These are phyloP conservation scores for Cotesia vestalis DNA, from an alignment of 1,140 invertebrate genomes.

Conservation along the genomic window DNA sequence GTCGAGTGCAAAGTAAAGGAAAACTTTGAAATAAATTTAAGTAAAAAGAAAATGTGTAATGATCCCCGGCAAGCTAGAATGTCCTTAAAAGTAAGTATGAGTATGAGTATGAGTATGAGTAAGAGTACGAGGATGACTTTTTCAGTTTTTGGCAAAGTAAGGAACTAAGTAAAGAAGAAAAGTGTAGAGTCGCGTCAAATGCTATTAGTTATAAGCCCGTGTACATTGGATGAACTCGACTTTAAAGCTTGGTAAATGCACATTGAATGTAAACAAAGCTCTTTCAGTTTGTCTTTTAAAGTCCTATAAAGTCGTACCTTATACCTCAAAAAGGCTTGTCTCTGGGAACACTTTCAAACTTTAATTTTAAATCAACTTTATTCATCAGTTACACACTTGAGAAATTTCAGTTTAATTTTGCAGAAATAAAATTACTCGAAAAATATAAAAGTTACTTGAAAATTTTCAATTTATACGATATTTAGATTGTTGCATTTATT, in stretches of 20 bases:
- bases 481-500: no score
- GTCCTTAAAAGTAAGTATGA: background rate
- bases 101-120: background rate
- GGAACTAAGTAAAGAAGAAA: no score
- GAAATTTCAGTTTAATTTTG: background rate
- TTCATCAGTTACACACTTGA: slow-evolving; percentile 8
- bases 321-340: background rate
- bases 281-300: slow-evolving; percentile 34
- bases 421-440: no score
- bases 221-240: no score
- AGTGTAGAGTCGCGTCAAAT: no score
- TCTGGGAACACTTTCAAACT: no score
- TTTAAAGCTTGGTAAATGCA: slow-evolving; percentile 7
- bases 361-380: no score
- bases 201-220: background rate
- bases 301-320: slow-evolving; percentile 28
- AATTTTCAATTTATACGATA: no score
- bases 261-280: slow-evolving; percentile 30
- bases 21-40: background rate
- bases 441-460: no score
- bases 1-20: slow-evolving; percentile 7
- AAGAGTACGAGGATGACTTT: background rate
- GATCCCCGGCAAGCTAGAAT: background rate
- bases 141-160: no score
- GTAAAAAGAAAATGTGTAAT: background rate